These are phyloP conservation scores for Sarcophaga rosellei DNA, from an alignment of 2,888 invertebrate genomes.

Conservation along the genomic window DNA sequence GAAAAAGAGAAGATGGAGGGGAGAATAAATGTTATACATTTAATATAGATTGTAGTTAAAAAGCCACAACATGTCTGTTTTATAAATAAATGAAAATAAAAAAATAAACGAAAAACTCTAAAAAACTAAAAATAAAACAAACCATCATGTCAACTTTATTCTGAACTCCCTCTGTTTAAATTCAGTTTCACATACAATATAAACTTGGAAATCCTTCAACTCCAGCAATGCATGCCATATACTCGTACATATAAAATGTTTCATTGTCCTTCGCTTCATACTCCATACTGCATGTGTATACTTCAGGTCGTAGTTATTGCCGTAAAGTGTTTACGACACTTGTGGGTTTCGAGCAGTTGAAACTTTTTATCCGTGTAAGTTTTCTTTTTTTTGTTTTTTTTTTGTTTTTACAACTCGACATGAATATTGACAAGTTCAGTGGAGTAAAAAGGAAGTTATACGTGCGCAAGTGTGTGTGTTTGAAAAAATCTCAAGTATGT, in stretches of 20 bases:
- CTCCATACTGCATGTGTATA: background rate
- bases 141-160: background rate
- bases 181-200: background rate
- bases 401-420: constrained; percentile 21
- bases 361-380: constrained; percentile 4
- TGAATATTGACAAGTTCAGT: constrained; percentile 48
- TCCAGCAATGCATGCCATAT: background rate
- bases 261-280: background rate
- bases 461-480: background rate
- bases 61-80: background rate
- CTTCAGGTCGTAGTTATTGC: background rate
- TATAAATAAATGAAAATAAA: background rate
- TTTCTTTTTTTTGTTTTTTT: background rate
- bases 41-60: background rate
- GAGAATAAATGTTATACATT: background rate
- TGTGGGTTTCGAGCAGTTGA: constrained; percentile 34
- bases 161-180: background rate
- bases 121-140: background rate
- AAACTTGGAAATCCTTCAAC: background rate
- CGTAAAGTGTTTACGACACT: constrained; percentile 50
- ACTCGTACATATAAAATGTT: background rate
- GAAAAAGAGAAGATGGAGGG: background rate
- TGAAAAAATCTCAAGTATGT: background rate
- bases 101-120: background rate
- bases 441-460: constrained; percentile 12